phyloP scores from a whole-genome alignment of 2,888 invertebrate species.

The Ichneumoninae sp. region DNA sequence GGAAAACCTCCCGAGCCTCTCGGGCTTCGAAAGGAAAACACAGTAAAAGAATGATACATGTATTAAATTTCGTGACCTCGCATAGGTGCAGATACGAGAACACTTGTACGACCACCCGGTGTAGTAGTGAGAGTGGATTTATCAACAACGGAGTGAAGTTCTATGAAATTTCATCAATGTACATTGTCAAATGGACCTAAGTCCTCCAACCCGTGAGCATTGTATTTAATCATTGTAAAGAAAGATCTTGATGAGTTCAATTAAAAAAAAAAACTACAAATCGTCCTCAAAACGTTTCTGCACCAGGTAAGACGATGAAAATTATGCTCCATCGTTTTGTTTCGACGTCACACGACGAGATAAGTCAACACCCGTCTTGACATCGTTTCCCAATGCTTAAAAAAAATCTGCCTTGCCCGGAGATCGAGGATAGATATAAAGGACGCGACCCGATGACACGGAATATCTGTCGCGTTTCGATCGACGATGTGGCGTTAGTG shows the following conservation, averaged over 20 bases:
- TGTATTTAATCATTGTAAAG: no score
- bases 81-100: background rate
- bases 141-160: background rate
- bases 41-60: conserved; percentile 41
- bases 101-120: background rate
- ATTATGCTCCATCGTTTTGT: no score
- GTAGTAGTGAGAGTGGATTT: background rate
- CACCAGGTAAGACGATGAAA: no score
- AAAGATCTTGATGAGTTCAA: no score
- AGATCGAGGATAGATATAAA: conserved; percentile 34
- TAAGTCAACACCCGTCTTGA: no score
- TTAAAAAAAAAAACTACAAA: no score
- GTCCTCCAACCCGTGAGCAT: background rate
- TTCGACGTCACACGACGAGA: no score
- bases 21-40: conserved; percentile 10
- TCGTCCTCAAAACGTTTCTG: no score
- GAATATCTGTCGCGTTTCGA: conserved; percentile 33
- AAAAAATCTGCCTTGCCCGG: background rate
- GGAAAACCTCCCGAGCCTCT: conserved; percentile 32
- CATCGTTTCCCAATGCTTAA: no score
- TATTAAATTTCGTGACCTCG: conserved; percentile 22
- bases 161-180: background rate
- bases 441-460: conserved; percentile 63
- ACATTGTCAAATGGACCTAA: background rate
- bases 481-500: conserved; percentile 58